These are phyloP conservation scores for Saxidomus purpurata DNA, from an alignment of 1,140 invertebrate species.

Conservation along the genomic window DNA sequence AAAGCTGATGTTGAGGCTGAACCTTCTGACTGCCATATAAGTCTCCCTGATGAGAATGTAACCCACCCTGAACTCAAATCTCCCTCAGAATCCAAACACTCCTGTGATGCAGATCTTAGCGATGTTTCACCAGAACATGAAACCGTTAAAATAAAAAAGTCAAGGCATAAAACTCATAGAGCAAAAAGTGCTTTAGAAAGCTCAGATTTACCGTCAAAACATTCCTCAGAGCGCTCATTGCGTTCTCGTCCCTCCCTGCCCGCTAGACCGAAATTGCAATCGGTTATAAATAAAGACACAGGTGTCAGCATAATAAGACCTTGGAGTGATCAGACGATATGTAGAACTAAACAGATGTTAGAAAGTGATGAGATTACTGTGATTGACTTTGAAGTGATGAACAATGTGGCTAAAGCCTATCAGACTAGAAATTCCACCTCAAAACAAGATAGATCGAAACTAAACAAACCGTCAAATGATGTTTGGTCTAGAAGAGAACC, in stretches of 20 bases:
- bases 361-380: slow-evolving; percentile 66
- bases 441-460: slow-evolving; percentile 17
- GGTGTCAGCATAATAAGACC: slow-evolving; percentile 60
- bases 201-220: slow-evolving; percentile 49
- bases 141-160: slow-evolving; percentile 47
- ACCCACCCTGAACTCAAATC: slow-evolving; percentile 21
- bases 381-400: slow-evolving; percentile 65
- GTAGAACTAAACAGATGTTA: slow-evolving; percentile 63
- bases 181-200: slow-evolving; percentile 63
- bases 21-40: slow-evolving; percentile 36
- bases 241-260: slow-evolving; percentile 28
- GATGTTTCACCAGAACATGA: slow-evolving; percentile 61
- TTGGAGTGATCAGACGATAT: slow-evolving; percentile 64
- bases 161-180: slow-evolving; percentile 48
- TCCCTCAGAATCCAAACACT: slow-evolving; percentile 62
- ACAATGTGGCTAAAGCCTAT: slow-evolving; percentile 61
- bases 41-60: background rate
- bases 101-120: slow-evolving; percentile 64
- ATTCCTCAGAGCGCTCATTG: slow-evolving; percentile 46
- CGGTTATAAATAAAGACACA: slow-evolving; percentile 65
- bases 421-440: slow-evolving; percentile 21
- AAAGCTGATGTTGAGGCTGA: slow-evolving; percentile 66
- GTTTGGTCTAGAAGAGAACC: background rate
- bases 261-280: slow-evolving; percentile 54
- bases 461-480: slow-evolving; percentile 1